phyloP scores from a whole-genome alignment of 2,797 vertebrate species.

The Labeo calbasu region DNA sequence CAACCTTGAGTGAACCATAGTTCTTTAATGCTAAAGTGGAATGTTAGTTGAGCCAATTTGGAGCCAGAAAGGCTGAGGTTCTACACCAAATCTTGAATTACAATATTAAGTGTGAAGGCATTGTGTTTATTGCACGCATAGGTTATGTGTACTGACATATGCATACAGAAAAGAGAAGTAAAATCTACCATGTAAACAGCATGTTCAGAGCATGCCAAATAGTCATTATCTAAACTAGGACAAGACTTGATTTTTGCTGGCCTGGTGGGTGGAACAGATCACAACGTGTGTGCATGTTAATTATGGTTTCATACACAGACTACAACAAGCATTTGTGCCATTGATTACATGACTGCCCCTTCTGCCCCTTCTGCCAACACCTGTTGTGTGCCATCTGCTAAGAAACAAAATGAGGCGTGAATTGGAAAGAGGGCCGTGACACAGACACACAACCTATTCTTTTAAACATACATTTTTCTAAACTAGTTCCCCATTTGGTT shows the following conservation, averaged over 20 bases:
- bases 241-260: background rate
- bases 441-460: background rate
- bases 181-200: background rate
- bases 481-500: background rate
- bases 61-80: background rate
- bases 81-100: background rate
- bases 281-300: background rate
- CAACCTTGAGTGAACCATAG: conserved; percentile 13
- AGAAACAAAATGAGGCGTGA: conserved; percentile 1
- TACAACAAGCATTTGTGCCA: conserved; percentile 40
- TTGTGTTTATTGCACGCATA: background rate
- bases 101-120: background rate
- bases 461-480: background rate
- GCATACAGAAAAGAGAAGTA: background rate
- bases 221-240: background rate
- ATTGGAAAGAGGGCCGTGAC: conserved; percentile 1
- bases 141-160: background rate
- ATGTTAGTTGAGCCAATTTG: background rate
- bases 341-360: conserved; percentile 21
- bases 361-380: conserved; percentile 34
- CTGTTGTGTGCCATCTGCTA: conserved; percentile 54
- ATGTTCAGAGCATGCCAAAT: background rate
- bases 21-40: conserved; percentile 10
- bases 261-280: background rate
- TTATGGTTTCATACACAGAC: conserved; percentile 45